A percentile compares a stretch with the other conserved stretches of the same genome.
These are phyloP conservation scores for Rhadinocentrus ornatus DNA, from an alignment of 2,797 vertebrate species.

Conservation along the genomic window DNA sequence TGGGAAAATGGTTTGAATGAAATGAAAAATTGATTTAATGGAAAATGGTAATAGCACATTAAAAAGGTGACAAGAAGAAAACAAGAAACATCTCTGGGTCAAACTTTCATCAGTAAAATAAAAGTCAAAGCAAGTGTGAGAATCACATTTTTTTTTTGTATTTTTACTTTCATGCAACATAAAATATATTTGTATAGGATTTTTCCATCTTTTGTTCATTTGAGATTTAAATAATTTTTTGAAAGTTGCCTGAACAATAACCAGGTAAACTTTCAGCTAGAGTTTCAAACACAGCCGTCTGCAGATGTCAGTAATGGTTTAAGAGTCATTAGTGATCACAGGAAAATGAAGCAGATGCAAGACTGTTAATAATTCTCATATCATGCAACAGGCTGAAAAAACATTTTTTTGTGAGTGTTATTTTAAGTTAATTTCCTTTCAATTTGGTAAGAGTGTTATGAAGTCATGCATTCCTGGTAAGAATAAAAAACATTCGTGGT, in stretches of 20 bases:
- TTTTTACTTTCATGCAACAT: no score
- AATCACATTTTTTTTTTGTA: no score
- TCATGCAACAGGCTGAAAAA: conserved; percentile 7
- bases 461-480: conserved; percentile 24
- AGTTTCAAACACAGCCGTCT: conserved; percentile 2
- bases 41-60: no score
- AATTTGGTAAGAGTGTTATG: conserved; percentile 17
- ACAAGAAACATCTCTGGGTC: no score
- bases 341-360: conserved; percentile 21
- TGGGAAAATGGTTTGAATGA: no score
- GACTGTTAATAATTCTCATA: conserved; percentile 21
- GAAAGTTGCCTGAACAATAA: neutral
- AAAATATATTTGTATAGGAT: no score
- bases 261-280: neutral
- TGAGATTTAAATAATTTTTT: neutral
- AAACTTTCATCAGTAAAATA: no score
- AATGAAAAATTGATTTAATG: no score
- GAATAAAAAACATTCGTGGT: neutral
- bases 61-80: no score
- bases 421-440: conserved; percentile 4
- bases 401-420: conserved; percentile 4
- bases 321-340: conserved; percentile 26
- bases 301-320: conserved; percentile 25
- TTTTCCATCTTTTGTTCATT: no score
- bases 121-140: no score